Conservation (phyloP, 30 jellyfish, hydroid and myxozoan species). For the Pelagia noctiluca region DNA sequence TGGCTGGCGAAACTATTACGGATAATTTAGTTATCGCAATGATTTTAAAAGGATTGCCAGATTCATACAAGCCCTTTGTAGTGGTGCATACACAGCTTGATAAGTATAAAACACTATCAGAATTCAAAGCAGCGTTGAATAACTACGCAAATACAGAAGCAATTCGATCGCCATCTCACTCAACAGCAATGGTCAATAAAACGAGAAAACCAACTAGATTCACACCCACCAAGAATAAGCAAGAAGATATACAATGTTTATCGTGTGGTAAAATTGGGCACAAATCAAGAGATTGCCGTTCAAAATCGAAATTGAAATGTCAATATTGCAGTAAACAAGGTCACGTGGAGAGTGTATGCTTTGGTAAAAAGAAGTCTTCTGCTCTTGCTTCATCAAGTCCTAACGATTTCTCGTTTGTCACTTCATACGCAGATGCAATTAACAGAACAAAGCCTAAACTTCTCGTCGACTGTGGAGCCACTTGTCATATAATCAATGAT, state of each 20-base stretch:
- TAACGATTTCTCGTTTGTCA: conserved; percentile 9
- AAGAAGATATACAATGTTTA: conserved; percentile 38
- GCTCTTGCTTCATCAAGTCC: conserved; percentile 17
- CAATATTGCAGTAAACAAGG: conserved; percentile 49
- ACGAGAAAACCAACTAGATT: conserved; percentile 17
- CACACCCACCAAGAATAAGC: neutral
- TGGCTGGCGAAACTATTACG: conserved; percentile 33
- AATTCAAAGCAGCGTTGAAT: conserved; percentile 62
- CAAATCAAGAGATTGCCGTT: conserved; percentile 44
- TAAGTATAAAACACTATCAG: conserved; percentile 45
- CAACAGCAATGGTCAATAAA: conserved; percentile 20
- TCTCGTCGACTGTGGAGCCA: conserved; percentile 67
- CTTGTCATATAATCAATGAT: conserved; percentile 12
- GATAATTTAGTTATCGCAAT: conserved; percentile 28
- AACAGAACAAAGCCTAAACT: neutral
- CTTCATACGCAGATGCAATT: conserved; percentile 40
- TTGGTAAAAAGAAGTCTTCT: conserved; percentile 16
- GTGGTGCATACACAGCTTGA: conserved; percentile 70
- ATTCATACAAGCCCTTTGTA: conserved; percentile 58
- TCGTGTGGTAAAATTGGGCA: conserved; percentile 64
- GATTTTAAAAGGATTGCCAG: conserved; percentile 45
- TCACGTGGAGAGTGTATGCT: conserved; percentile 52
- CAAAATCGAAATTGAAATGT: conserved; percentile 43
- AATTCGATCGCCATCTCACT: conserved; percentile 23
- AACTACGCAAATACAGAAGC: conserved; percentile 60